Percentiles rank a stretch among this genome's conserved stretches.
Evolutionary conservation across 2,113 vertebrate genomes (phyloP).

Genomic region (Pithys albifrons): DNA sequence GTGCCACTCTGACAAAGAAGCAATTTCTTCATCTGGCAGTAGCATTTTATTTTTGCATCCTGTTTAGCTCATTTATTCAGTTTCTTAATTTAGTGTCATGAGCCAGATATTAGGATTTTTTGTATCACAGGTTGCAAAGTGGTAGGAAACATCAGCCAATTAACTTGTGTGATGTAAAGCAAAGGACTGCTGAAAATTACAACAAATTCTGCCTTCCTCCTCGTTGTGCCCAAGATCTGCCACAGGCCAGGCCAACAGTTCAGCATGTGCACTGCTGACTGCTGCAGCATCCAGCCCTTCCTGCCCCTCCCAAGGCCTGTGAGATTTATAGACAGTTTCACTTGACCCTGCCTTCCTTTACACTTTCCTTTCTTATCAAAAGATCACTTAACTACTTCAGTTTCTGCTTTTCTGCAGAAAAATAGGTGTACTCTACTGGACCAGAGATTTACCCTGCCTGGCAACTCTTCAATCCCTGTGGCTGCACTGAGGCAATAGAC

Average conservation of each 20-base stretch:
- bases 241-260: fast-evolving
- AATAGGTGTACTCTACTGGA: fast-evolving
- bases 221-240: background rate
- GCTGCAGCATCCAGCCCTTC: background rate
- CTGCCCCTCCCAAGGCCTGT: background rate
- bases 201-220: background rate
- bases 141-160: background rate
- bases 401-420: background rate
- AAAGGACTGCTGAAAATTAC: background rate
- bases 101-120: background rate
- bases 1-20: background rate
- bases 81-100: background rate
- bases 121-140: background rate
- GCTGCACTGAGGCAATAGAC: fast-evolving
- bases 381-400: background rate
- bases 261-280: fast-evolving
- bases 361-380: background rate
- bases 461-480: fast-evolving
- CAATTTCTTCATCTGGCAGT: background rate
- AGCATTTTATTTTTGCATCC: background rate
- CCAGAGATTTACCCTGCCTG: background rate
- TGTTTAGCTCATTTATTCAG: background rate
- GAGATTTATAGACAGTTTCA: background rate
- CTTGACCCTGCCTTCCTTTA: background rate
- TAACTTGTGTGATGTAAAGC: fast-evolving